Evolutionary conservation across 1,140 invertebrate species (phyloP).

Genomic region (Halesus radiatus): DNA sequence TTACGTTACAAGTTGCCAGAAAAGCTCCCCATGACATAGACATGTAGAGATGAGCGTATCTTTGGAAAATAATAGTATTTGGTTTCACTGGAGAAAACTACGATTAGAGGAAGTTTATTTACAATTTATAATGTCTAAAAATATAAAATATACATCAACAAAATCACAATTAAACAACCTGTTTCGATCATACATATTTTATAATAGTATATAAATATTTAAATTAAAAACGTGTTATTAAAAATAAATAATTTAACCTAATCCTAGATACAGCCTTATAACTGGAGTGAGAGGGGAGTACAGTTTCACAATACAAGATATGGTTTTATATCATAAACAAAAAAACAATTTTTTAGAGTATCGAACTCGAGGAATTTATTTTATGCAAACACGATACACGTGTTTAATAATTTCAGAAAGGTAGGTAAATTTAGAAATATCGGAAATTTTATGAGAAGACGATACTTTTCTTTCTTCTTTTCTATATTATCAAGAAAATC

Average conservation of each 20-base stretch:
- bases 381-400: too few relatives aligned
- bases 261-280: slow-evolving; percentile 47
- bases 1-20: neutral
- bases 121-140: slow-evolving; percentile 1
- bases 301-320: neutral
- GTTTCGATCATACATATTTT: neutral
- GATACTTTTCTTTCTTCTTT: too few relatives aligned
- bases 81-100: slow-evolving; percentile 43
- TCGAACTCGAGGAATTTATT: too few relatives aligned
- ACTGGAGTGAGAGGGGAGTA: slow-evolving; percentile 43
- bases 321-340: too few relatives aligned
- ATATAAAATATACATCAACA: slow-evolving; percentile 15
- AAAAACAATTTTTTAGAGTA: too few relatives aligned
- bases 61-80: slow-evolving; percentile 40
- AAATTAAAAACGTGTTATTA: slow-evolving; percentile 3
- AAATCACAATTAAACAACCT: neutral
- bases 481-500: too few relatives aligned
- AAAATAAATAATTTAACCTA: slow-evolving; percentile 28
- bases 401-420: too few relatives aligned
- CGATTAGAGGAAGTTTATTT: slow-evolving; percentile 13
- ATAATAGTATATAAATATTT: slow-evolving; percentile 11
- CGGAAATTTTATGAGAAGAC: too few relatives aligned
- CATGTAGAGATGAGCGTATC: slow-evolving; percentile 19
- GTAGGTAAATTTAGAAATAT: too few relatives aligned
- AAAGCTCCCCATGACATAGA: neutral